Evolutionary conservation across 2,797 vertebrate species (phyloP), one percentile per base, ranked within the genome.

Genomic region (Mallotus villosus): DNA sequence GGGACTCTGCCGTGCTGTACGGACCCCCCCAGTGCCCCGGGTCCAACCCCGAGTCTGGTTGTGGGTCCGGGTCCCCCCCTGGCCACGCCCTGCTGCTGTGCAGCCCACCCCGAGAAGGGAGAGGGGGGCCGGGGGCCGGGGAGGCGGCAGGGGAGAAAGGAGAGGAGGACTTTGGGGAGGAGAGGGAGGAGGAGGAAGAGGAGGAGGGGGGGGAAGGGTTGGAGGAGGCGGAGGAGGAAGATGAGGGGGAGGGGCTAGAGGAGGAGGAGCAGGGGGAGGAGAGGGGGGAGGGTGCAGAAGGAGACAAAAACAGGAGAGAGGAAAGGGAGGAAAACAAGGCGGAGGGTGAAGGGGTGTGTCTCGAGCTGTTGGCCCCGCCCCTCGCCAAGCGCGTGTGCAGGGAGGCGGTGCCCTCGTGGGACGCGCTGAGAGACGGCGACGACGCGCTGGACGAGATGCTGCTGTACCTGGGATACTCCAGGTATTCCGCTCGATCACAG

Each of bases 1-100:
- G 97, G 97, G 97, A 99, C 89, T 97, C 97, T 0, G 95, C 97
- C 7, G 95, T 99, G 72, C 89, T 99, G 61, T 99, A 98, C 49
- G 97, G 96, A 66, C 96, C 97, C 2, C 95, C 97, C 1, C 92
- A 92, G 74, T 46, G 69, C 85, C 66, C 92, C 93, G 24, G 34
- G 17, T 32, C 59, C 68, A 22, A 41, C 27, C 32, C 68, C 1
- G 32, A 12, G 51, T 17, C 51, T 5, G 51, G 51, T 2, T 2
- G 16, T n/a, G 51, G 51, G 19, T 55, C 51, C 1, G 51, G 51
- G 21, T 14, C 17, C 4, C 0, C 19, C 2, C 29, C 22, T 7
- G 89, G 61, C 57, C 75, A 60, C 17, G 57, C 70, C 19, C 80
- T 86, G 6, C 84, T 83, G 41, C 75, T 87, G 25, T 82, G 70